Percentiles rank a stretch among this genome's conserved stretches.
Conservation (phyloP, 2,797 vertebrate genomes). For the Hapalemur alaotrensis region DNA sequence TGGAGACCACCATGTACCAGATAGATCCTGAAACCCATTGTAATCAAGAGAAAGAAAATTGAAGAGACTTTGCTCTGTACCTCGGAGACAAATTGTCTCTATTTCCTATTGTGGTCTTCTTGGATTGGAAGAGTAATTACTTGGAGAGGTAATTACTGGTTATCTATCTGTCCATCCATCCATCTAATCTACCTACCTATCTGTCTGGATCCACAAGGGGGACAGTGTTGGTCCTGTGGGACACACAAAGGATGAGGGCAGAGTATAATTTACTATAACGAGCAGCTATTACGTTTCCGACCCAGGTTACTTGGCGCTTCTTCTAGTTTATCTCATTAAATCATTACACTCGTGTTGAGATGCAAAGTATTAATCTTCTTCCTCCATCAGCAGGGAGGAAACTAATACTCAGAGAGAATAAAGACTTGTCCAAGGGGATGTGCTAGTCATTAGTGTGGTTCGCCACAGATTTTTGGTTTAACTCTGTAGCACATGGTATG, state of each 20-base stretch:
- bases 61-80: not conserved
- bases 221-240: not conserved
- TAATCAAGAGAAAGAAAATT: not conserved
- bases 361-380: no score
- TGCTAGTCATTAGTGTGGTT: not conserved
- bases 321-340: not conserved
- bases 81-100: not conserved
- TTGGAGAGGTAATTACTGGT: not conserved
- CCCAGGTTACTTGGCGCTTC: not conserved
- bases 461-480: not conserved
- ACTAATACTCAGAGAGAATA: not conserved
- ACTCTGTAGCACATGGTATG: not conserved
- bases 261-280: not conserved
- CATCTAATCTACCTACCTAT: fast-evolving
- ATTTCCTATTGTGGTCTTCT: not conserved
- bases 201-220: not conserved
- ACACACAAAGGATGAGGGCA: not conserved
- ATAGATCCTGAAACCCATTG: not conserved
- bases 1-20: not conserved
- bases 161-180: not conserved
- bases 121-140: not conserved
- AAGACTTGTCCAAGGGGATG: not conserved
- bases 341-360: not conserved
- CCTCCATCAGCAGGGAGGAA: not conserved
- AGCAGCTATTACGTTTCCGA: not conserved